A percentile compares a stretch with the other conserved stretches of the same genome.
These are phyloP conservation scores for Tragelaphus buxtoni DNA, from an alignment of 2,113 vertebrate genomes.

Conservation along the genomic window DNA sequence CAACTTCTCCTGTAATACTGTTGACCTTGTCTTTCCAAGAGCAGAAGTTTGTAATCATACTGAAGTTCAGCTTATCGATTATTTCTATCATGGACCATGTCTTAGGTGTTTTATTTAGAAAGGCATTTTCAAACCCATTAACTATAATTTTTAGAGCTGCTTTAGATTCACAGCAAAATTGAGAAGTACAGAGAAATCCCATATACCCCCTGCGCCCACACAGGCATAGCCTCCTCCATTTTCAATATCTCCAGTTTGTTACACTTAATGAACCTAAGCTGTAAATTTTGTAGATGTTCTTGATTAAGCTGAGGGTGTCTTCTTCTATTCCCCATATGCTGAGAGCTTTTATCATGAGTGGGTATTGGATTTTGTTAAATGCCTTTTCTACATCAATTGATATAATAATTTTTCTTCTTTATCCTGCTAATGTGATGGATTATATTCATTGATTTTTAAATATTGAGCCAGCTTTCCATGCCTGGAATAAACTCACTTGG, in stretches of 20 bases:
- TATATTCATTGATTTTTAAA: not conserved
- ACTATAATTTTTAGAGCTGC: not conserved
- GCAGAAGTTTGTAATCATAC: not conserved
- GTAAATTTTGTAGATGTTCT: not conserved
- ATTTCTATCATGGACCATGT: not conserved
- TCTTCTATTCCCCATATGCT: not conserved
- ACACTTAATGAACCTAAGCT: not conserved
- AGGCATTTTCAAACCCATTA: not conserved
- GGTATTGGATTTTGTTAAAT: not conserved
- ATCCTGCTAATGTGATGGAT: not conserved
- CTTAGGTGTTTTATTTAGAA: not conserved
- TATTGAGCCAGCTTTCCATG: not conserved
- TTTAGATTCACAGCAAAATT: not conserved
- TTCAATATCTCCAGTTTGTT: not conserved
- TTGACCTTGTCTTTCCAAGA: not conserved
- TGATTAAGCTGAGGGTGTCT: not conserved
- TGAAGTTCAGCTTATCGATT: not conserved
- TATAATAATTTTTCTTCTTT: conserved; percentile 6
- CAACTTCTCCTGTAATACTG: not conserved
- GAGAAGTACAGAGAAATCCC: not conserved
- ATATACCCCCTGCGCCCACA: not conserved
- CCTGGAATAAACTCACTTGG: not conserved
- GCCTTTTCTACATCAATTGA: not conserved
- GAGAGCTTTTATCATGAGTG: not conserved
- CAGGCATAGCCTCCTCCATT: not conserved